Conservation (phyloP, 1,140 invertebrate genomes). For the Atta colombica region DNA sequence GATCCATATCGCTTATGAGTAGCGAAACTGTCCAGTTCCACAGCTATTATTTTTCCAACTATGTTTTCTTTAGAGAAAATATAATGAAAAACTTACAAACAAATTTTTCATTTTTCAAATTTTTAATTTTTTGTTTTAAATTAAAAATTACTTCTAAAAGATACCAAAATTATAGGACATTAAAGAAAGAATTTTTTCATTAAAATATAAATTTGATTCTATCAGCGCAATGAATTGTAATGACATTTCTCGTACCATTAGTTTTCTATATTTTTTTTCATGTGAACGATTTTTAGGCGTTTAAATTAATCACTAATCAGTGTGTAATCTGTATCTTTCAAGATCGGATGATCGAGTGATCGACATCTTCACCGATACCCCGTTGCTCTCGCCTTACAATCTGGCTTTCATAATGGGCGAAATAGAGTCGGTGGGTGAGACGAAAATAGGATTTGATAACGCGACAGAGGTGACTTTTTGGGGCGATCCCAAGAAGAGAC, state of each 20-base stretch:
- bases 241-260: not conserved
- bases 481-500: conserved; percentile 86
- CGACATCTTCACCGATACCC: conserved; percentile 87
- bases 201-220: not conserved
- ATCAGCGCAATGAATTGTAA: not conserved
- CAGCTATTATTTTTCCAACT: not conserved
- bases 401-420: conserved; percentile 89
- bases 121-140: not conserved
- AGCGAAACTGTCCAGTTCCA: not conserved
- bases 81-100: not conserved
- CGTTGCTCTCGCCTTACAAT: conserved; percentile 89
- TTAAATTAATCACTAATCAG: not conserved
- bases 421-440: conserved; percentile 77
- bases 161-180: not conserved
- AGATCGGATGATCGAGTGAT: conserved; percentile 80
- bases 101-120: not conserved
- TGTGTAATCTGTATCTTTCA: conserved; percentile 21
- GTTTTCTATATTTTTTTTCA: not conserved
- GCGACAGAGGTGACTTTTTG: conserved; percentile 86
- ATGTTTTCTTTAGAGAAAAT: not conserved
- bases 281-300: not conserved
- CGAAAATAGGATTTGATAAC: conserved; percentile 63
- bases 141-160: not conserved
- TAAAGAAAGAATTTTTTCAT: not conserved
- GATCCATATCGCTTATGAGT: not conserved